These are phyloP conservation scores for Spongia lamella DNA, from an alignment of 37 sponge, comb jelly and placozoan species.

Conservation along the genomic window DNA sequence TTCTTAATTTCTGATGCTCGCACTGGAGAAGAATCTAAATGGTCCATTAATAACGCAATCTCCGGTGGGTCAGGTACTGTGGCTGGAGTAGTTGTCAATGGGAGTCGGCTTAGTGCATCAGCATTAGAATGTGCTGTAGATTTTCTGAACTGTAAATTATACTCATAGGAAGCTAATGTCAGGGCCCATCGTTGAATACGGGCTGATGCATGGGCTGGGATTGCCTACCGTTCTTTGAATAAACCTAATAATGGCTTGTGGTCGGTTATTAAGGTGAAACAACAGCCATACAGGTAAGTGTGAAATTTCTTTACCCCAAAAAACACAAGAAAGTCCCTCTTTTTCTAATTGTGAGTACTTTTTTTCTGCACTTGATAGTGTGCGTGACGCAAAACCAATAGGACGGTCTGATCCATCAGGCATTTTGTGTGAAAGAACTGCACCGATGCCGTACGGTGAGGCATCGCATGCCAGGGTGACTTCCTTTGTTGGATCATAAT, in stretches of 20 bases:
- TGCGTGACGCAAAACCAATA: no score
- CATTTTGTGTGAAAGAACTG: no score
- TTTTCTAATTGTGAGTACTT: conserved; percentile 14
- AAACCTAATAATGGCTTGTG: conserved; percentile 20
- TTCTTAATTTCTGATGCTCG: no score
- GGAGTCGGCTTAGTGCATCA: conserved; percentile 14
- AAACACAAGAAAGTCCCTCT: conserved; percentile 20
- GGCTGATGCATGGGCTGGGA: conserved; percentile 19
- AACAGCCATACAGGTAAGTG: conserved; percentile 7
- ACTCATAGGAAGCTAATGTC: conserved; percentile 1
- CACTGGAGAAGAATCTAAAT: not conserved
- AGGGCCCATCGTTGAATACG: conserved; percentile 14
- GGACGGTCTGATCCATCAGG: no score
- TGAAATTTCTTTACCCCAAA: conserved; percentile 17
- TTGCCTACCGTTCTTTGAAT: not conserved
- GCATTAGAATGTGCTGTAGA: conserved; percentile 11
- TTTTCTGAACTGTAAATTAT: not conserved
- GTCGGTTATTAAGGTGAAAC: conserved; percentile 3
- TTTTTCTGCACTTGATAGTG: not conserved
- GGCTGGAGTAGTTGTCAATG: not conserved
- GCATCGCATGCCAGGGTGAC: no score
- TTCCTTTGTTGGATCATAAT: no score
- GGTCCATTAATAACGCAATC: not conserved
- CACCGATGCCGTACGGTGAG: no score
- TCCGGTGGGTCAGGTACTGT: not conserved